Conservation (phyloP, 1,140 invertebrate species). For the Drosophila sturtevanti region DNA sequence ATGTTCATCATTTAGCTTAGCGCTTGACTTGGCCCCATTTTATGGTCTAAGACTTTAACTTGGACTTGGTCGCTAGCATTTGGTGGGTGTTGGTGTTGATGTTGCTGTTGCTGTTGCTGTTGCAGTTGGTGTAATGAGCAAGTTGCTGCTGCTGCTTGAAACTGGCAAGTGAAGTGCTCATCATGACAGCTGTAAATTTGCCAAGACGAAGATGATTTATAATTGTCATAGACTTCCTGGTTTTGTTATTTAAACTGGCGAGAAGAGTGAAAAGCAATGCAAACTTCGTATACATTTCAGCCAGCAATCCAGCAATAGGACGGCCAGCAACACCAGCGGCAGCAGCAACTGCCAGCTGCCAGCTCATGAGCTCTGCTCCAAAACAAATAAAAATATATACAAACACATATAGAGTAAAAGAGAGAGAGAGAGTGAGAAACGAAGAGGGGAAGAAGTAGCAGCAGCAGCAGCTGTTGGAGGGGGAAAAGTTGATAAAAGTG, state of each 20-base stretch:
- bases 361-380: not conserved
- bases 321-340: not conserved
- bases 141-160: slow-evolving; percentile 39
- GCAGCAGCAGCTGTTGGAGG: too few relatives aligned
- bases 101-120: slow-evolving; percentile 39
- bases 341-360: slow-evolving; percentile 15
- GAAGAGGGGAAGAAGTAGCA: not conserved
- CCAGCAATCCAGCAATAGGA: too few relatives aligned
- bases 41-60: slow-evolving; percentile 26
- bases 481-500: not conserved
- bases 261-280: slow-evolving; percentile 54
- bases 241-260: slow-evolving; percentile 54
- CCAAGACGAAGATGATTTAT: slow-evolving; percentile 74
- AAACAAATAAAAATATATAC: slow-evolving; percentile 24
- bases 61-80: not conserved
- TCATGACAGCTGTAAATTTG: slow-evolving; percentile 72
- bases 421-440: not conserved
- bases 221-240: slow-evolving; percentile 79
- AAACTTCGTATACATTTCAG: slow-evolving; percentile 63
- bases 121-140: slow-evolving; percentile 63
- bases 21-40: slow-evolving; percentile 61
- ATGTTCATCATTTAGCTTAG: slow-evolving; percentile 32
- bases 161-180: slow-evolving; percentile 71
- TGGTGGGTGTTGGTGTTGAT: slow-evolving; percentile 35
- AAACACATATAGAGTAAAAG: not conserved